Evolutionary conservation across 2,888 invertebrate genomes (phyloP), one percentile per base, ranked within the genome.

Genomic region (Tillus elongatus): DNA sequence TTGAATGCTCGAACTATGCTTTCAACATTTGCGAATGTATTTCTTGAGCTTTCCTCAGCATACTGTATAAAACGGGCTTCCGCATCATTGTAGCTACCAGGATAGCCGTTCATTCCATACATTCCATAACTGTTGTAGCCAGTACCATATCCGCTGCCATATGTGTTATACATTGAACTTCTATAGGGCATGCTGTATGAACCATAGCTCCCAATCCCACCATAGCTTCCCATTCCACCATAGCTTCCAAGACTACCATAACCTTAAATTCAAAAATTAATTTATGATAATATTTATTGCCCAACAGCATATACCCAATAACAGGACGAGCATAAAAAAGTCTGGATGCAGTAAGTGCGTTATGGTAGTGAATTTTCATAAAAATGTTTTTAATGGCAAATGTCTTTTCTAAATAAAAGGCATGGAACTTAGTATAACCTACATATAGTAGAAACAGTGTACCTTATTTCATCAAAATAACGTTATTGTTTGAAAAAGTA

Each of bases 11-110:
- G 78, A 2, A 58, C 56, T 26, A 60, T 2, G 93, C 90, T 83
- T 64, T 96, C 93, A 48, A 97, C 90, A 9, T 90, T 91, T 55
- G 93, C 86, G 64, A 97, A 97, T 4, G 97, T 90, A 37, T 87
- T 85, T 30, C 93, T 72, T 0, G 93, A 88, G 52, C 81, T 87
- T 51, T 92, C 92, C 64, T 93, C 92, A 0, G 92, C 93, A 57
- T 86, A 71, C 60, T 88, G 86, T 34, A 89, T 78, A 56, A 93
- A 87, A 73, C 79, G 73, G 61, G 73, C 75, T 64, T 80, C 81
- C 40, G 73, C 68, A 56, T 79, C 77, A 43, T 70, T 68, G 15
- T 54, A 52, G 40, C 45, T 40, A 47, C 39, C 31, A 6, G 24
- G 13, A 10, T 19, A 13, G 11, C 56, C 51, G 44, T 56, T 56